phyloP scores from a whole-genome alignment of 2,888 invertebrate species.

The Falcaria lacertinaria region DNA sequence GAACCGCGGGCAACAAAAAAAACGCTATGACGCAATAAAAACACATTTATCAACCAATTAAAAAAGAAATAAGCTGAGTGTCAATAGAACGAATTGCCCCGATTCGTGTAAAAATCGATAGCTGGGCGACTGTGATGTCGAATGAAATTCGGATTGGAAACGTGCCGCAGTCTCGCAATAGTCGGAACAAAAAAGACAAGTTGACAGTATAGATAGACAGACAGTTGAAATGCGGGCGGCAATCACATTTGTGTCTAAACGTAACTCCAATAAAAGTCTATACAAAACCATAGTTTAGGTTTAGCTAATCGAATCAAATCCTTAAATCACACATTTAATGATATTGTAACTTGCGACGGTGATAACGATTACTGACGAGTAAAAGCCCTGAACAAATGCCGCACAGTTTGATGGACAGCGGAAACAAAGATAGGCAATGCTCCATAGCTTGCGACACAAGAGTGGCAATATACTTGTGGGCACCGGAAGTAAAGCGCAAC shows the following conservation, averaged over 20 bases:
- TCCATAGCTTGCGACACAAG: conserved; percentile 7
- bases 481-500: conserved; percentile 17
- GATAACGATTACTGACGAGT: too few species aligned
- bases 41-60: not conserved
- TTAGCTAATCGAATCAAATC: too few species aligned
- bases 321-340: too few species aligned
- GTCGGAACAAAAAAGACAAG: conserved; percentile 21
- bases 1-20: too few species aligned
- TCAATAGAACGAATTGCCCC: not conserved
- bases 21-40: not conserved
- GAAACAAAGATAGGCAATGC: conserved; percentile 10
- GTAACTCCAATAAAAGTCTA: conserved; percentile 11
- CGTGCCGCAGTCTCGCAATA: conserved; percentile 18
- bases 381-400: not conserved
- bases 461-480: conserved; percentile 13
- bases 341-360: too few species aligned
- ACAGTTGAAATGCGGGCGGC: conserved; percentile 23
- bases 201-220: conserved; percentile 31
- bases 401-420: conserved; percentile 5
- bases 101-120: not conserved
- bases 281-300: too few species aligned
- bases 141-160: conserved; percentile 30
- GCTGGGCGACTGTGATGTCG: conserved; percentile 8
- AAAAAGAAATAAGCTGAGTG: not conserved
- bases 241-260: conserved; percentile 4